Evolutionary conservation across 1,140 invertebrate species (phyloP).

Genomic region (Trichonephila clavipes): DNA sequence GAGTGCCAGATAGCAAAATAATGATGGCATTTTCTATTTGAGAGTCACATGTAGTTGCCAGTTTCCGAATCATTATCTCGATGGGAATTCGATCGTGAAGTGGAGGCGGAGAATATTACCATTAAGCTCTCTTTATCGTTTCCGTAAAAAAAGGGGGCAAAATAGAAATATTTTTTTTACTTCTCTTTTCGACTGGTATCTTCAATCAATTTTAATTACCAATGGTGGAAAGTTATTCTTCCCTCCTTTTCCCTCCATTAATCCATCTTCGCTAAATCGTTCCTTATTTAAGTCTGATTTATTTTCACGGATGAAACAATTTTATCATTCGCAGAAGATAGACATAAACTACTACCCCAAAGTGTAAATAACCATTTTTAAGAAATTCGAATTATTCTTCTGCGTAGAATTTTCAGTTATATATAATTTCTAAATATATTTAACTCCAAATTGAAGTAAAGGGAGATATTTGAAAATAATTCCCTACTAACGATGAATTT

Average conservation of each 20-base stretch:
- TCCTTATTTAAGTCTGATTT: not conserved
- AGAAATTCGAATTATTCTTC: too few relatives aligned
- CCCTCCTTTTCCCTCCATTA: not conserved
- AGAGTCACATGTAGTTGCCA: constrained; percentile 25
- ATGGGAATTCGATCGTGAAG: constrained; percentile 29
- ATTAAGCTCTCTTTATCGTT: constrained; percentile 28
- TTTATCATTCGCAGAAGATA: not conserved
- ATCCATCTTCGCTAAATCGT: not conserved
- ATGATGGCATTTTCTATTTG: not conserved
- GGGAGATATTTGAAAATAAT: too few relatives aligned
- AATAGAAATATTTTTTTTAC: too few relatives aligned
- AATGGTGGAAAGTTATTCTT: not conserved
- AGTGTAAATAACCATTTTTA: too few relatives aligned
- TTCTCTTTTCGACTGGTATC: not conserved
- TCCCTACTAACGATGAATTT: too few relatives aligned
- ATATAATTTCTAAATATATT: too few relatives aligned
- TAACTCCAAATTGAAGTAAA: too few relatives aligned
- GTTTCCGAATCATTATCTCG: constrained; percentile 48
- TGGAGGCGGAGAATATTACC: not conserved
- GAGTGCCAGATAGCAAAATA: constrained; percentile 14
- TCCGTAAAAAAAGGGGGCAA: not conserved
- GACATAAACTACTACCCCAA: too few relatives aligned
- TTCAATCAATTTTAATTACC: not conserved
- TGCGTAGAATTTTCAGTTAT: too few relatives aligned
- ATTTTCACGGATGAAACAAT: not conserved